Percentiles rank a stretch among this genome's conserved stretches.
Evolutionary conservation across 2,797 vertebrate species (phyloP).

Genomic region (Xenops minutus): DNA sequence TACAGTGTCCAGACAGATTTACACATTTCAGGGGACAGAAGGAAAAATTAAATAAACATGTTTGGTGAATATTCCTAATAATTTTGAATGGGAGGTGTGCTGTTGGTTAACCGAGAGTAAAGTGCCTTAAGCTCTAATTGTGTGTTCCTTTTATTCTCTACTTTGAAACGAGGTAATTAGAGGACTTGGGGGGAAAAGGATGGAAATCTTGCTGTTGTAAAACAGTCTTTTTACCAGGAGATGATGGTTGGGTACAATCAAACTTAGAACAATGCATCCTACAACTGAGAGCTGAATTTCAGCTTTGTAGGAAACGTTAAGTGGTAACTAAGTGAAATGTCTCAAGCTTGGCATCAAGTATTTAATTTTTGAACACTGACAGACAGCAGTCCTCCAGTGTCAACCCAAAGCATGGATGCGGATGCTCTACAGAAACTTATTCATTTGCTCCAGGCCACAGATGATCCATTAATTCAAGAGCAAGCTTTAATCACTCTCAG

Average conservation of each 20-base stretch:
- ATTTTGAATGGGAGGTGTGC: background rate
- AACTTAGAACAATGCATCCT: background rate
- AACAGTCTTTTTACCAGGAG: background rate
- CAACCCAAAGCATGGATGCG: slow-evolving; percentile 76
- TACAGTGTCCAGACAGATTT: background rate
- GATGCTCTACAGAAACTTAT: slow-evolving; percentile 86
- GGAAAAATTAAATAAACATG: background rate
- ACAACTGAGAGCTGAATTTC: background rate
- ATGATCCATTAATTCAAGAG: slow-evolving; percentile 79
- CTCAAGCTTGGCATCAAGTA: background rate
- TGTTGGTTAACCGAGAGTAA: background rate
- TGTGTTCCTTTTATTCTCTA: background rate
- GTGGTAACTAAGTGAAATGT: background rate
- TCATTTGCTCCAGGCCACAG: slow-evolving; percentile 81
- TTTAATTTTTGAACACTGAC: slow-evolving; percentile 14
- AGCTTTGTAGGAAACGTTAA: background rate
- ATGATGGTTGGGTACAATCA: background rate
- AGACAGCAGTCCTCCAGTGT: slow-evolving; percentile 68
- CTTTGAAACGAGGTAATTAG: background rate
- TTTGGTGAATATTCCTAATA: background rate
- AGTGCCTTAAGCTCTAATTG: fast-evolving
- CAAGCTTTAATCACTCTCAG: slow-evolving; percentile 86
- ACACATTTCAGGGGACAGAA: background rate
- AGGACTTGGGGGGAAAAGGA: background rate
- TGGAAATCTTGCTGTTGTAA: background rate